These are phyloP conservation scores for Drosophila equinoxialis DNA, from an alignment of 1,140 invertebrate genomes.

Conservation along the genomic window DNA sequence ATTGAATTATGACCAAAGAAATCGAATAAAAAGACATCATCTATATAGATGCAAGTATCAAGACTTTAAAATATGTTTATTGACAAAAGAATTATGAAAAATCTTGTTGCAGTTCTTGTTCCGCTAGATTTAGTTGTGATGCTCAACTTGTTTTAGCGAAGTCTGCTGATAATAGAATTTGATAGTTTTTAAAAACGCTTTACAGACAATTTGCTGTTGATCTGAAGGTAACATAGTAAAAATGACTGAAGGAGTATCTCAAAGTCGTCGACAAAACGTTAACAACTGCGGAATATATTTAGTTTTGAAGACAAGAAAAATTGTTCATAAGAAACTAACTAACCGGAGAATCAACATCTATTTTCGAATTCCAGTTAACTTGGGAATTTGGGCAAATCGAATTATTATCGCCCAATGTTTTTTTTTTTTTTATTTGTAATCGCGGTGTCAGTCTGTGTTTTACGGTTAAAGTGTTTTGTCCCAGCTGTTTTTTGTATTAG, in stretches of 20 bases:
- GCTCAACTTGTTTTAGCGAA: no score
- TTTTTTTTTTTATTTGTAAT: not conserved
- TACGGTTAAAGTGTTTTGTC: not conserved
- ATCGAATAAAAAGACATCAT: no score
- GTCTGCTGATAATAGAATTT: no score
- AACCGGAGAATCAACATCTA: not conserved
- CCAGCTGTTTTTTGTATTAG: not conserved
- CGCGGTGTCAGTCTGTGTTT: slow-evolving; percentile 1
- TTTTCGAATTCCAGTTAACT: not conserved
- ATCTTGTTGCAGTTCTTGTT: no score
- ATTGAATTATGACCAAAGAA: no score
- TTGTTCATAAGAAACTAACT: not conserved
- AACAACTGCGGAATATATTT: not conserved
- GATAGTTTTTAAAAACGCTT: no score
- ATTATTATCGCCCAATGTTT: not conserved
- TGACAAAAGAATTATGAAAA: no score
- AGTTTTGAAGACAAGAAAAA: not conserved
- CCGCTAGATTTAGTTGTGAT: no score
- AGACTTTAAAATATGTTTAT: no score
- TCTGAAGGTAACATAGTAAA: no score
- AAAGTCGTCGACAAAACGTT: not conserved
- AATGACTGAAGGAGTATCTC: not conserved
- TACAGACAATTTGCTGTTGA: no score
- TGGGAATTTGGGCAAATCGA: not conserved
- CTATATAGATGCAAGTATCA: no score